Base-by-base conservation (phyloP, 2,113 vertebrate genomes). In the Macaca fascicularis region DNA sequence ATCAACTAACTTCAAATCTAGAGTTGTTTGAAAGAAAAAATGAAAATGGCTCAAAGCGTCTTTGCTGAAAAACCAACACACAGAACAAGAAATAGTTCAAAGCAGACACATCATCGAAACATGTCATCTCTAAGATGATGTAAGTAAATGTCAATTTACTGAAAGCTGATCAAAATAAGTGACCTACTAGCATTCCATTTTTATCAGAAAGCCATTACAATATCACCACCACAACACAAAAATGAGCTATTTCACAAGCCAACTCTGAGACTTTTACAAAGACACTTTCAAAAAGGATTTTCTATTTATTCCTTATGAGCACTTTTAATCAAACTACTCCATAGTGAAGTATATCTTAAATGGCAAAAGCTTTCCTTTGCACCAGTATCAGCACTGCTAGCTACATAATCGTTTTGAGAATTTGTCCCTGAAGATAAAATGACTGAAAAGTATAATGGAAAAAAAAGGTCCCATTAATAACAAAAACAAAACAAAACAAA, bases 1-100 rank as follows among this genome's bases (percentile, higher is more conserved):
- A 80, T 59, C 70, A 82, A 95, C 35, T 61, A 89, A 89, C 75
- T 84, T 94, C 45, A 86, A 92, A 97, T 79, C 48, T 13, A 95
- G 35, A 90, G 30, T 13, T 83, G 43, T 35, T 25, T 40, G 40
- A 79, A 82, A 38, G 72, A 20, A 84, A 96, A 88, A 87, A 59
- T 19, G 40, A 89, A 96, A 95, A 85, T 30, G 75, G 52, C 40
- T n/a, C 90, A 32, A 85, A 70, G 50, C 55, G 57, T 78, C 80
- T 81, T 57, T 84, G 93, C 74, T 89, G 57, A 91, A 95, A 96
- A 83, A 32, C 35, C 74, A 89, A 91, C 20, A 61, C 3, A 27
- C 8, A 78, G 57, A 87, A 84, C 35, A 93, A 85, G 84, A 92
- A 90, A 7, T 35, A 48, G 40, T 61, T 89, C 90, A 80, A 90